These are phyloP conservation scores for Eupithecia inturbata DNA, from an alignment of 2,888 invertebrate species.

Conservation along the genomic window DNA sequence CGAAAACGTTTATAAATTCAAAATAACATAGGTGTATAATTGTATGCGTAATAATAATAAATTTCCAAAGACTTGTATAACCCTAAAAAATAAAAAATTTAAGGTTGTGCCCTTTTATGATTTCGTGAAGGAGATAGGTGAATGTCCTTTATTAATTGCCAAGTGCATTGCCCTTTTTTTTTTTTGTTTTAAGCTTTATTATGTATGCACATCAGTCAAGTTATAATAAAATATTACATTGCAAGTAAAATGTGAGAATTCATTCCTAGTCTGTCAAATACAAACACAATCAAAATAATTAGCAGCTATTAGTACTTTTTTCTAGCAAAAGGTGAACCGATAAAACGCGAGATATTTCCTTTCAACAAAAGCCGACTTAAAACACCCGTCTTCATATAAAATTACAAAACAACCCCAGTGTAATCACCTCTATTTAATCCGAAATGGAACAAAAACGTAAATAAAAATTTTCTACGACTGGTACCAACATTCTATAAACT, in stretches of 20 bases:
- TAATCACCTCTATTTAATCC: conserved; percentile 45
- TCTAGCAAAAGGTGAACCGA: conserved; percentile 34
- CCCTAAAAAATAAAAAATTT: too few relatives aligned
- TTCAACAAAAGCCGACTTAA: conserved; percentile 40
- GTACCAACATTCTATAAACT: background rate
- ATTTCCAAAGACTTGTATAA: too few relatives aligned
- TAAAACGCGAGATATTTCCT: conserved; percentile 17
- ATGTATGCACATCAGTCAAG: background rate
- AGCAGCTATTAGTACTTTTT: conserved; percentile 5
- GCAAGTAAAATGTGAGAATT: conserved; percentile 6
- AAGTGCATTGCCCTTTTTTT: conserved; percentile 39
- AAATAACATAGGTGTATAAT: too few relatives aligned
- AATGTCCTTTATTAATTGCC: too few relatives aligned
- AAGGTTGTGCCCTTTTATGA: too few relatives aligned
- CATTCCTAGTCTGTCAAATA: background rate
- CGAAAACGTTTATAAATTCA: too few relatives aligned
- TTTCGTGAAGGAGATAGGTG: too few relatives aligned
- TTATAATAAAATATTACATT: background rate
- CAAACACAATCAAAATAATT: conserved; percentile 14
- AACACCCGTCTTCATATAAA: conserved; percentile 39
- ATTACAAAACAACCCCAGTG: conserved; percentile 40
- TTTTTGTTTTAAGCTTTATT: too few relatives aligned
- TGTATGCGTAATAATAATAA: too few relatives aligned
- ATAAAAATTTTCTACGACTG: conserved; percentile 31
- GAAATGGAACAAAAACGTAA: conserved; percentile 35